Percentiles rank a stretch among this genome's conserved stretches.
Conservation (phyloP, 2,888 invertebrate genomes). For the Rotaria magnacalcarata region DNA sequence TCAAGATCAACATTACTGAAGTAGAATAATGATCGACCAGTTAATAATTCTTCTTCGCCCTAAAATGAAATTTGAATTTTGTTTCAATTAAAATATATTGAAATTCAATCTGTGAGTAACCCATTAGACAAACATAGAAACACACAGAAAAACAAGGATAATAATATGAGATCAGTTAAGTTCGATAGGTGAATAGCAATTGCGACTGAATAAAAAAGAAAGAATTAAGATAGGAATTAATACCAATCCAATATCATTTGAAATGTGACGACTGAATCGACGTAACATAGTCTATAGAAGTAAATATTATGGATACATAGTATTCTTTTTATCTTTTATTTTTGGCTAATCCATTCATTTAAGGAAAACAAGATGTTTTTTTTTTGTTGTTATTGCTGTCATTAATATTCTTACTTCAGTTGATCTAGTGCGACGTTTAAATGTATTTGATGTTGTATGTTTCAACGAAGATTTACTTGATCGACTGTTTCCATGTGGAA, state of each 20-base stretch:
- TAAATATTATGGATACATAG: background rate
- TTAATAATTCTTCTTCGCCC: constrained; percentile 1
- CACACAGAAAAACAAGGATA: background rate
- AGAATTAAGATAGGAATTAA: background rate
- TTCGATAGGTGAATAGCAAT: background rate
- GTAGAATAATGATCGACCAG: background rate
- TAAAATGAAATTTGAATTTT: background rate
- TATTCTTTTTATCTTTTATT: background rate
- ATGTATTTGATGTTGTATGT: background rate
- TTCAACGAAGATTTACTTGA: background rate
- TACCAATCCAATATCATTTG: background rate
- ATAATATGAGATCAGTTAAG: background rate
- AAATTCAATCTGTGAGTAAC: background rate
- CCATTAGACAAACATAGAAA: background rate
- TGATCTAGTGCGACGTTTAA: background rate
- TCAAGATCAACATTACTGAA: constrained; percentile 42
- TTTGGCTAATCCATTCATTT: background rate
- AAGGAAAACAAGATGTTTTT: too few relatives aligned
- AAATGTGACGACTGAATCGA: constrained; percentile 5
- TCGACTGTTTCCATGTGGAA: background rate
- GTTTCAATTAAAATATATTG: background rate
- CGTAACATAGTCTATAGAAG: constrained; percentile 12
- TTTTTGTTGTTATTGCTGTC: too few relatives aligned
- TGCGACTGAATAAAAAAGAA: background rate
- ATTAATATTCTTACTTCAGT: background rate